Percentiles rank a stretch among this genome's conserved stretches.
Conservation (phyloP, 2,113 vertebrate species). For the Tragelaphus buxtoni region DNA sequence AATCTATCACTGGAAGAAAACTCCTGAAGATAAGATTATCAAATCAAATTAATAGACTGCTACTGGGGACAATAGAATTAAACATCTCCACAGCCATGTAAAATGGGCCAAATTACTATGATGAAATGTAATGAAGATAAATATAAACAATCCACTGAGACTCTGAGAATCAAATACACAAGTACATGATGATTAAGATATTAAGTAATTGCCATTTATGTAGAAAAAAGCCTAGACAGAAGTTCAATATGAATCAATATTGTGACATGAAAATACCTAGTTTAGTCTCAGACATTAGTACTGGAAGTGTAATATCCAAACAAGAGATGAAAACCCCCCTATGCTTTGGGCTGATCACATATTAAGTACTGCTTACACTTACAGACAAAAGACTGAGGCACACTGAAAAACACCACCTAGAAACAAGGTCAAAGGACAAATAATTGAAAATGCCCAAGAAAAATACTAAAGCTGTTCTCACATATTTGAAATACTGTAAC, state of each 20-base stretch:
- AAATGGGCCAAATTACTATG: slow-evolving; percentile 42
- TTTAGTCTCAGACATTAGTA: neutral
- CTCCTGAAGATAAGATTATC: slow-evolving; percentile 25
- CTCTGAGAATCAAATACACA: slow-evolving; percentile 39
- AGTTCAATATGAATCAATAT: neutral
- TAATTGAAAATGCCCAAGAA: neutral
- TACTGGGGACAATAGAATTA: slow-evolving; percentile 38
- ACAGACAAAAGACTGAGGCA: neutral
- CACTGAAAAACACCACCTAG: neutral
- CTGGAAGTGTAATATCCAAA: neutral
- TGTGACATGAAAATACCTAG: slow-evolving; percentile 1
- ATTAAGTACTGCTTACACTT: neutral
- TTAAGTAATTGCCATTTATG: slow-evolving; percentile 46
- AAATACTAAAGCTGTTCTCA: neutral
- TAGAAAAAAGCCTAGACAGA: neutral
- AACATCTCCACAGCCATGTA: neutral
- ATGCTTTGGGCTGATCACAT: neutral
- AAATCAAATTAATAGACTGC: slow-evolving; percentile 37
- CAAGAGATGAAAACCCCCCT: neutral
- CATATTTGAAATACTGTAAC: neutral
- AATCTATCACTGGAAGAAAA: neutral
- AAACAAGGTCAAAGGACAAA: neutral
- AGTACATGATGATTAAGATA: slow-evolving; percentile 58
- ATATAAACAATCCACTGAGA: slow-evolving; percentile 42
- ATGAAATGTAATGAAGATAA: slow-evolving; percentile 60